Evolutionary conservation across 2,113 vertebrate species (phyloP).

Genomic region (Poecile atricapillus): DNA sequence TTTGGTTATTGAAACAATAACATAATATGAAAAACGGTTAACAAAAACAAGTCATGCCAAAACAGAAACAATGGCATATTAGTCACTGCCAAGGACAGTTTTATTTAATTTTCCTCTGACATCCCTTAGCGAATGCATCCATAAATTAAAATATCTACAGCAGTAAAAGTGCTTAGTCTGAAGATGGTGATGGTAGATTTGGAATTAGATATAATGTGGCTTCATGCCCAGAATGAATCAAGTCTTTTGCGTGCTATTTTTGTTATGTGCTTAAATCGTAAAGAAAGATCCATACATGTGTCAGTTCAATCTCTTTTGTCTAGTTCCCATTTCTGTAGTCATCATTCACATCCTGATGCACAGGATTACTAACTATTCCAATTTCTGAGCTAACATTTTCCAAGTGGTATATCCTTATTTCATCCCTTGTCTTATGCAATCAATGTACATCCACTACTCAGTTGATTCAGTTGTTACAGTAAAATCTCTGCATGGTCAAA

Average conservation of each 20-base stretch:
- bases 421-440: background rate
- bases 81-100: background rate
- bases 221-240: background rate
- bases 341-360: background rate
- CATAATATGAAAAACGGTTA: background rate
- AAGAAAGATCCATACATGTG: background rate
- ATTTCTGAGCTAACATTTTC: background rate
- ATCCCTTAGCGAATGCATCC: background rate
- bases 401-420: background rate
- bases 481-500: background rate
- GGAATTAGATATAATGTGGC: background rate
- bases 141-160: background rate
- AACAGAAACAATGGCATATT: background rate
- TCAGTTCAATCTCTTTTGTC: background rate
- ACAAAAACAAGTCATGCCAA: background rate
- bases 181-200: background rate
- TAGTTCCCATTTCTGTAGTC: background rate
- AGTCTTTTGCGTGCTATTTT: background rate
- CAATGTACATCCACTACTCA: background rate
- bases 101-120: slow-evolving; percentile 24
- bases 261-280: background rate
- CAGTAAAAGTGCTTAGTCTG: background rate
- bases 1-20: background rate
- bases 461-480: background rate
- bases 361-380: background rate